phyloP scores from a whole-genome alignment of 2,113 vertebrate genomes.

The Salminus brasiliensis region DNA sequence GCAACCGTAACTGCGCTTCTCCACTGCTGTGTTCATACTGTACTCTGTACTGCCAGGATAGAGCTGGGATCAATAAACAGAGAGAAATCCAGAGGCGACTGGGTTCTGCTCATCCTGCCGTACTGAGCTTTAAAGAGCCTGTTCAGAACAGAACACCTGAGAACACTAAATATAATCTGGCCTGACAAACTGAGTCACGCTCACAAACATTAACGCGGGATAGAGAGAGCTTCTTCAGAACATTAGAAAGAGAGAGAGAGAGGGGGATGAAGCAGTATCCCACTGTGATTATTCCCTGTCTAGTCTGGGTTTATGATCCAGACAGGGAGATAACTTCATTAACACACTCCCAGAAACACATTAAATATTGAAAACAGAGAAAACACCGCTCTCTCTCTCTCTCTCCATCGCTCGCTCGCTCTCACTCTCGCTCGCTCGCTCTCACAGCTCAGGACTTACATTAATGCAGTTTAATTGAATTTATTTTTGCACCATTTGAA shows the following conservation, averaged over 20 bases:
- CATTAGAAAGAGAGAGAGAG: neutral
- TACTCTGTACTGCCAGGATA: neutral
- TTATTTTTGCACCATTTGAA: no score
- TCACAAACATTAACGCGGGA: constrained; percentile 10
- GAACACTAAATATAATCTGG: constrained; percentile 37
- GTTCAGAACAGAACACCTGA: constrained; percentile 13
- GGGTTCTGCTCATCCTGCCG: neutral
- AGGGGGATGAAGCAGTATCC: constrained; percentile 1
- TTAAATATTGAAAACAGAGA: constrained; percentile 41
- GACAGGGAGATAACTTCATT: constrained; percentile 35
- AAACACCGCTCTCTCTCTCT: no score
- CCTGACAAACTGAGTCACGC: neutral
- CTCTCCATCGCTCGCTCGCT: no score
- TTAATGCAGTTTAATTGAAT: neutral
- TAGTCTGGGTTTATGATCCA: constrained; percentile 23
- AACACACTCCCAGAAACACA: constrained; percentile 6
- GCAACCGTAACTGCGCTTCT: no score
- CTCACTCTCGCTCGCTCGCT: no score
- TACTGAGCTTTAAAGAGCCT: neutral
- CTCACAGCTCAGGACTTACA: neutral
- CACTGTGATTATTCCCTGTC: neutral
- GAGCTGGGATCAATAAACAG: neutral
- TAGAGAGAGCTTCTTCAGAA: neutral
- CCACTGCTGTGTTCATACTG: neutral
- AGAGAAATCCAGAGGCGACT: neutral